Conservation (phyloP, 2,113 vertebrate genomes). For the Natator depressus region DNA sequence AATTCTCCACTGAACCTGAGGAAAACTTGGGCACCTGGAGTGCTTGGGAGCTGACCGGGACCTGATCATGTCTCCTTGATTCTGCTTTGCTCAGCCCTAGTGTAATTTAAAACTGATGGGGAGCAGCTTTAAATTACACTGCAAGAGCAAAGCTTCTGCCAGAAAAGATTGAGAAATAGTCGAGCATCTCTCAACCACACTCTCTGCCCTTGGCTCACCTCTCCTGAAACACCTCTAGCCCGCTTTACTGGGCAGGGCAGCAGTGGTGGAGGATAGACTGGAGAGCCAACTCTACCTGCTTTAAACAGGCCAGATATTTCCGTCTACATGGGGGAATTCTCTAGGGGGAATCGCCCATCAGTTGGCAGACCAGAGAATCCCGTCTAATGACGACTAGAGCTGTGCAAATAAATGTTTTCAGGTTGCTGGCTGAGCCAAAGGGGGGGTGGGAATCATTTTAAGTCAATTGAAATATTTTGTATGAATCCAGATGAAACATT, state of each 20-base stretch:
- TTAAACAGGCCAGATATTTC: neutral
- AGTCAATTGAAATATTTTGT: too few species aligned
- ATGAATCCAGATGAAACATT: too few species aligned
- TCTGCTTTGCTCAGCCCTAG: neutral
- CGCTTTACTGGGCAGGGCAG: neutral
- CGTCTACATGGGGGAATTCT: neutral
- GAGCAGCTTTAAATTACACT: neutral
- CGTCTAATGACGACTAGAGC: neutral
- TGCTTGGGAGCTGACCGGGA: neutral
- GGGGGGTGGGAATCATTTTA: too few species aligned
- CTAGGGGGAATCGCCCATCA: neutral
- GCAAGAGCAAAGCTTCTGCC: neutral
- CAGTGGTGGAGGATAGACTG: rapidly evolving
- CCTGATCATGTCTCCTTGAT: neutral
- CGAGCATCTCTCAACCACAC: rapidly evolving
- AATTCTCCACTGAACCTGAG: neutral
- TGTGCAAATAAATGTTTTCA: too few species aligned
- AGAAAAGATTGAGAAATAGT: rapidly evolving
- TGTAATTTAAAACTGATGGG: neutral
- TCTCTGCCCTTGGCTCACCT: neutral
- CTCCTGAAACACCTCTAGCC: neutral
- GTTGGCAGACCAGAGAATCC: neutral
- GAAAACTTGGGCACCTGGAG: neutral
- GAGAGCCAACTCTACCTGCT: neutral
- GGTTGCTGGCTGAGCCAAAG: too few species aligned